phyloP scores from a whole-genome alignment of 2,888 invertebrate genomes.

The Polydrusus pterygomalis region DNA sequence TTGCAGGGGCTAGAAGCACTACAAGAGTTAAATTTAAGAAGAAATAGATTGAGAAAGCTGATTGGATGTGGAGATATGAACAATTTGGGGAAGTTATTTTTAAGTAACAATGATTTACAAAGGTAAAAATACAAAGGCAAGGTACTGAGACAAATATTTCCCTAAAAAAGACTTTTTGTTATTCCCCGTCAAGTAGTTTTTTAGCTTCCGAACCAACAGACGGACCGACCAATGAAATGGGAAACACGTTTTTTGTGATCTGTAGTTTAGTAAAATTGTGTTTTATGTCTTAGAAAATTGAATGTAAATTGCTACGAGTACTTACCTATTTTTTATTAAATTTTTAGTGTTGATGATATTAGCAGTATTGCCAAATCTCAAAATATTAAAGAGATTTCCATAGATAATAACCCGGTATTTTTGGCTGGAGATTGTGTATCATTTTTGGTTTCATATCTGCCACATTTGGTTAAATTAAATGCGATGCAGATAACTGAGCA shows the following conservation, averaged over 20 bases:
- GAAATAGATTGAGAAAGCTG: constrained; percentile 88
- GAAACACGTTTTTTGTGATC: no score
- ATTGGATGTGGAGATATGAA: constrained; percentile 87
- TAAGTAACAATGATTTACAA: constrained; percentile 87
- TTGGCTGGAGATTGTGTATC: constrained; percentile 88
- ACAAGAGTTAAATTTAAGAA: constrained; percentile 90
- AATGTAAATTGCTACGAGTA: not conserved
- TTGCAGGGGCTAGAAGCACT: constrained; percentile 85
- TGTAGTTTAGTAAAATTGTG: no score
- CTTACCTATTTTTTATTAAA: constrained; percentile 50
- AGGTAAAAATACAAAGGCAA: constrained; percentile 74
- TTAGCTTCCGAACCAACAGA: no score
- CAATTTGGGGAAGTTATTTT: constrained; percentile 84
- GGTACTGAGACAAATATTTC: no score
- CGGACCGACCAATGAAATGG: no score
- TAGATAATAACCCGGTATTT: constrained; percentile 90
- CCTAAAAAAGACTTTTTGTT: not conserved
- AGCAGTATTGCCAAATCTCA: constrained; percentile 86
- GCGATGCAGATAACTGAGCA: constrained; percentile 88
- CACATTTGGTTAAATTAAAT: constrained; percentile 82
- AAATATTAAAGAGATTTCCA: constrained; percentile 86
- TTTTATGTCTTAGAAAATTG: no score
- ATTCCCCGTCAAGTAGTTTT: no score
- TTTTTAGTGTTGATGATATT: constrained; percentile 87
- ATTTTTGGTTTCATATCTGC: constrained; percentile 87